Conservation (phyloP, 2,113 vertebrate species). For the Mohoua ochrocephala region DNA sequence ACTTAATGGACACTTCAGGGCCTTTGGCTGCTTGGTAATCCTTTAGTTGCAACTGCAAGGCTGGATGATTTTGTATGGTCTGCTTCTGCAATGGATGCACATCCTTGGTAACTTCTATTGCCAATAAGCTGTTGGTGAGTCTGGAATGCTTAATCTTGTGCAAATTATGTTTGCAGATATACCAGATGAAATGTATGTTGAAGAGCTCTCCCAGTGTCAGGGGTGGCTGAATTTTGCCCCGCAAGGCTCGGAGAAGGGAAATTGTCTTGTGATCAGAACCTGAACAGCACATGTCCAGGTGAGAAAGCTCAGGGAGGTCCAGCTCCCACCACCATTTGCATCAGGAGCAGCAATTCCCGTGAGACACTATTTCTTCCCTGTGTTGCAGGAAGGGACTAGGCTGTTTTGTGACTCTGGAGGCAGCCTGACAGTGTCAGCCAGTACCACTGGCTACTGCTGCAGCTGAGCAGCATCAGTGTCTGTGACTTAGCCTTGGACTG, state of each 20-base stretch:
- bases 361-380: neutral
- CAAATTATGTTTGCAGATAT: neutral
- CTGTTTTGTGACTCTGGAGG: neutral
- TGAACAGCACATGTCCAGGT: neutral
- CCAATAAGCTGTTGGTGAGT: neutral
- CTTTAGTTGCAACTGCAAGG: neutral
- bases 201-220: neutral
- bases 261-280: neutral
- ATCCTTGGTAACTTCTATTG: neutral
- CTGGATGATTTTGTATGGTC: neutral
- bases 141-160: neutral
- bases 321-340: neutral
- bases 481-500: neutral
- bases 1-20: fast-evolving
- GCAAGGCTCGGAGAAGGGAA: fast-evolving
- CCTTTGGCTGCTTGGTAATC: neutral
- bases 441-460: neutral
- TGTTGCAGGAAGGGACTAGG: neutral
- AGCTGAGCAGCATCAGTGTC: neutral
- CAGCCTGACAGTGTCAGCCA: neutral
- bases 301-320: neutral
- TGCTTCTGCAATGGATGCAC: neutral
- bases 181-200: neutral
- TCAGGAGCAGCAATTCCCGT: neutral
- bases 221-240: neutral